phyloP scores from a whole-genome alignment of 2,888 invertebrate genomes.

The Pollenia labialis region DNA sequence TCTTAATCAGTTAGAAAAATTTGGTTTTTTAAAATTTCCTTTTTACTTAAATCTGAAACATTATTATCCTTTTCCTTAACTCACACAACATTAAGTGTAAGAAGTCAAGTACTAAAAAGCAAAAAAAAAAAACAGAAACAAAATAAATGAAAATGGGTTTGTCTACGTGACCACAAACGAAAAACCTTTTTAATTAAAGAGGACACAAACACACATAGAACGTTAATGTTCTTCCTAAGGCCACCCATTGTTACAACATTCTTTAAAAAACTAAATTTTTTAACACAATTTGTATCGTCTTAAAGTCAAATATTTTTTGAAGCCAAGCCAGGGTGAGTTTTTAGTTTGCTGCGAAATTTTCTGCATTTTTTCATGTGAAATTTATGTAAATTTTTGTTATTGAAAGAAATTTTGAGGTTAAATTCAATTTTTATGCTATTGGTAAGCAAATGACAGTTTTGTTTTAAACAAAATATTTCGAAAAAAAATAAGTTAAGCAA shows the following conservation, averaged over 20 bases:
- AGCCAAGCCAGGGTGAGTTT: background rate
- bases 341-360: background rate
- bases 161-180: slow-evolving; percentile 29
- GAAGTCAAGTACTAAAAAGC: slow-evolving; percentile 45
- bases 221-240: background rate
- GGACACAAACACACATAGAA: background rate
- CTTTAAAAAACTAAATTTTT: slow-evolving; percentile 7
- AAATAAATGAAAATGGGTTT: slow-evolving; percentile 10
- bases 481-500: too few relatives aligned
- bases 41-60: background rate
- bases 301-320: background rate
- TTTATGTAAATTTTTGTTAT: background rate
- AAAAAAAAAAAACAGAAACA: background rate
- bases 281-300: background rate
- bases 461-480: too few relatives aligned
- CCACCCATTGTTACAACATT: slow-evolving; percentile 35
- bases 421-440: background rate
- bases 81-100: slow-evolving; percentile 34
- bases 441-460: background rate
- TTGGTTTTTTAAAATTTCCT: background rate
- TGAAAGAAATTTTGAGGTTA: too few relatives aligned
- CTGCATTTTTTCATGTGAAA: background rate
- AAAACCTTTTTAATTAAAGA: slow-evolving; percentile 5
- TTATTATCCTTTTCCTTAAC: background rate
- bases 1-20: slow-evolving; percentile 7